Conservation (phyloP, 2,888 invertebrate genomes). For the Lasioglossum pauxillum region DNA sequence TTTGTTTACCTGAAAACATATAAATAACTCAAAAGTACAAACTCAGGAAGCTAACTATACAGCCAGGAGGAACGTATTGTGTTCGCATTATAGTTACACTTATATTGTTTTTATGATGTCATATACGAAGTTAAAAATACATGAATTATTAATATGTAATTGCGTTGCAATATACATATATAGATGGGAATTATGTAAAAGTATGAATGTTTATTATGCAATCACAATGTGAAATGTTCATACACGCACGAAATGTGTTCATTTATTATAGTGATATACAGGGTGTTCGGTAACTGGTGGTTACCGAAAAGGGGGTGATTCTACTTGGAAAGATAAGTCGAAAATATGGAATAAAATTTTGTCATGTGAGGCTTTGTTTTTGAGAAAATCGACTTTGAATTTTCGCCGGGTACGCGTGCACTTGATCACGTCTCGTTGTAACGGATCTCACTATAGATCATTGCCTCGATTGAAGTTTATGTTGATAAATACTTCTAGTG, state of each 20-base stretch:
- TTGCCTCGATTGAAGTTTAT: too few relatives aligned
- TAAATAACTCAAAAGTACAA: background rate
- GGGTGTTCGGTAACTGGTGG: too few relatives aligned
- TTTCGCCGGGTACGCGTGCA: too few relatives aligned
- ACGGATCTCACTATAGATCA: too few relatives aligned
- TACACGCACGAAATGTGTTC: background rate
- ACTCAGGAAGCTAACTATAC: background rate
- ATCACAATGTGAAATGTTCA: background rate
- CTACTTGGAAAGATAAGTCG: too few relatives aligned
- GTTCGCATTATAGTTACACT: background rate
- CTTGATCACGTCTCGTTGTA: too few relatives aligned
- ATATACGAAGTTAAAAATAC: background rate
- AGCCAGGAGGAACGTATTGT: background rate
- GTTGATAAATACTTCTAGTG: too few relatives aligned
- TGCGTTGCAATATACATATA: background rate
- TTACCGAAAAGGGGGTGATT: too few relatives aligned
- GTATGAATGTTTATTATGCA: background rate
- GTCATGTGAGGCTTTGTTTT: too few relatives aligned
- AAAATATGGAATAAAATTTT: too few relatives aligned
- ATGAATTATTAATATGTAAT: background rate
- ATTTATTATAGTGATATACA: background rate
- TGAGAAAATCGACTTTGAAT: too few relatives aligned
- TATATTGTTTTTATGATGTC: background rate
- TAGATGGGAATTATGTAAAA: background rate
- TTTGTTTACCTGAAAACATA: background rate